Evolutionary conservation across 2,113 vertebrate genomes (phyloP).

Genomic region (Paedocypris sp.): DNA sequence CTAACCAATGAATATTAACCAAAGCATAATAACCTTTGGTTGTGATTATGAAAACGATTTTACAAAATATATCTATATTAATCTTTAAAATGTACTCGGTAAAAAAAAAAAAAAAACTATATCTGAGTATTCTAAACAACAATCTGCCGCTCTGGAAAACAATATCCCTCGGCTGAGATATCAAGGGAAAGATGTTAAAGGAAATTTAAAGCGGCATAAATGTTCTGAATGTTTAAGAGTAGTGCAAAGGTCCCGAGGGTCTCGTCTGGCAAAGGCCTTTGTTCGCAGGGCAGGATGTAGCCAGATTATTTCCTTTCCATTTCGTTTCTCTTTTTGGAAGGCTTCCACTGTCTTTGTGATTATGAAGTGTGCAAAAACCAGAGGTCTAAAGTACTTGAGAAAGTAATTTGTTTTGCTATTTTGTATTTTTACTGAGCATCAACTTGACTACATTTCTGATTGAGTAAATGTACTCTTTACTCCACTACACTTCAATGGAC

Average conservation of each 20-base stretch:
- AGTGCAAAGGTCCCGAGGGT: conserved; percentile 42
- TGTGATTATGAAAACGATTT: no score
- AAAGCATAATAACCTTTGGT: no score
- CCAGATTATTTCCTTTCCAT: conserved; percentile 50
- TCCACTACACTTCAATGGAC: no score
- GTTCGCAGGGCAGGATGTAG: conserved; percentile 54
- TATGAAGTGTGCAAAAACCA: no score
- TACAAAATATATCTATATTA: no score
- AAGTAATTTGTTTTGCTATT: no score
- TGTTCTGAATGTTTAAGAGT: conserved; percentile 56
- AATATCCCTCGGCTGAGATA: conserved; percentile 45
- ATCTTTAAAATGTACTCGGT: no score
- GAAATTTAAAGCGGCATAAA: conserved; percentile 55
- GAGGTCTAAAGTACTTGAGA: no score
- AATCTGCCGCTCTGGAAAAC: conserved; percentile 46
- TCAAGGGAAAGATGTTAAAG: conserved; percentile 48
- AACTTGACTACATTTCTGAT: no score
- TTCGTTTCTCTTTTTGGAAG: conserved; percentile 8
- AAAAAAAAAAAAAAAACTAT: no score
- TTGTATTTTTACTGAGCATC: no score
- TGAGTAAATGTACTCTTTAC: no score
- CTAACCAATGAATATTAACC: conserved; percentile 64
- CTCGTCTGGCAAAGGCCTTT: conserved; percentile 46
- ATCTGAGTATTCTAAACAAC: conserved; percentile 43
- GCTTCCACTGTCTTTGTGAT: conserved; percentile 6